Evolutionary conservation across 2,113 vertebrate species (phyloP).

Genomic region (Etheostoma spectabile): DNA sequence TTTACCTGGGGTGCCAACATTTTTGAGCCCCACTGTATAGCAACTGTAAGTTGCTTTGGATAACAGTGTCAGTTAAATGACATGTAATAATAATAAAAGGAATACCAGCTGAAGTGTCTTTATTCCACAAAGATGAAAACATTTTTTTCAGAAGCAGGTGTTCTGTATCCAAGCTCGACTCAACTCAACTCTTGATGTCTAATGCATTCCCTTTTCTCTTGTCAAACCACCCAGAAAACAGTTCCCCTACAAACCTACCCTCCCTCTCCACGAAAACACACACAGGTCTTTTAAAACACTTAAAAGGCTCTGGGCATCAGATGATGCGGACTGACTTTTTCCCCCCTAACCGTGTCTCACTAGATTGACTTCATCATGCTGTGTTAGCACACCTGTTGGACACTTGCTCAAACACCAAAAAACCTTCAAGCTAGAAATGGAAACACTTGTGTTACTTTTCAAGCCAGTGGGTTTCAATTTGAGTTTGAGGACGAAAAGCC

Average conservation of each 20-base stretch:
- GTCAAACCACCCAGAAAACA: constrained; percentile 33
- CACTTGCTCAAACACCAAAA: constrained; percentile 24
- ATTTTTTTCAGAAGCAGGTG: neutral
- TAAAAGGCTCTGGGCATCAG: constrained; percentile 30
- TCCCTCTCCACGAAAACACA: constrained; percentile 22
- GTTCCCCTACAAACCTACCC: neutral
- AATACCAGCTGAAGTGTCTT: neutral
- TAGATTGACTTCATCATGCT: constrained; percentile 22
- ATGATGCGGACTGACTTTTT: constrained; percentile 55
- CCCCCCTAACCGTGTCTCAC: constrained; percentile 1
- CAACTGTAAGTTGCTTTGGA: no score
- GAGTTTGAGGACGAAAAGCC: neutral
- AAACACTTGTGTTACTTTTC: constrained; percentile 27
- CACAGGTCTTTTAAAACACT: constrained; percentile 54
- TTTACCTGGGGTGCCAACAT: no score
- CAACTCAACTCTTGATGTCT: constrained; percentile 3
- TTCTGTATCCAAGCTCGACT: constrained; percentile 6
- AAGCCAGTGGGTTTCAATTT: neutral
- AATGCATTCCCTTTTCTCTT: constrained; percentile 30
- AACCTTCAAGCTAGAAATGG: neutral
- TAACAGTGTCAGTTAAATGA: no score
- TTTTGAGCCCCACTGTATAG: no score
- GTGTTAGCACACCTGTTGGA: constrained; percentile 34
- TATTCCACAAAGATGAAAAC: neutral
- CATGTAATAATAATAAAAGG: no score